Evolutionary conservation across 2,797 vertebrate genomes (phyloP).

Genomic region (Botia kubotai): DNA sequence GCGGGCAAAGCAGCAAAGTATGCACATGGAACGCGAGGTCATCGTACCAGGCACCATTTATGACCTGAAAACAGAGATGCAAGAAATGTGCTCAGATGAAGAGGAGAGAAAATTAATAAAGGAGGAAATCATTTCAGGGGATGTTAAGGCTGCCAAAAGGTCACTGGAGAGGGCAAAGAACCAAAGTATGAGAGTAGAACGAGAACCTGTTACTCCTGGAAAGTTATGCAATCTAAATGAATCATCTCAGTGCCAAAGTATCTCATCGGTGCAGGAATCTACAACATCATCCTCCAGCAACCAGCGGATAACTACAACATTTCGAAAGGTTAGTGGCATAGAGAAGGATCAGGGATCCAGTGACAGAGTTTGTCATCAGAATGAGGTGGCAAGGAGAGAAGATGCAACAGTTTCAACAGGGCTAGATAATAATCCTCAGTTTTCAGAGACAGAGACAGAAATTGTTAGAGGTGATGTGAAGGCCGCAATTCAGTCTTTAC

Average conservation of each 20-base stretch:
- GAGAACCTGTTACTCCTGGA: slow-evolving; percentile 68
- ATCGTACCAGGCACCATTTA: slow-evolving; percentile 72
- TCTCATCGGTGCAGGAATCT: slow-evolving; percentile 62
- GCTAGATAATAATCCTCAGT: slow-evolving; percentile 69
- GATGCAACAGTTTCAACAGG: slow-evolving; percentile 70
- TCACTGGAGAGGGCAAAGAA: slow-evolving; percentile 81
- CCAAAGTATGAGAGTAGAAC: slow-evolving; percentile 76
- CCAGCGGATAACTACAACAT: slow-evolving; percentile 77
- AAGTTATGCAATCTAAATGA: slow-evolving; percentile 77
- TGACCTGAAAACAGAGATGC: slow-evolving; percentile 71
- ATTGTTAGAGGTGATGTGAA: slow-evolving; percentile 70
- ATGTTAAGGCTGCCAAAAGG: slow-evolving; percentile 77
- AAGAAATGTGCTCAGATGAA: slow-evolving; percentile 66
- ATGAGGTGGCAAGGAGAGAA: slow-evolving; percentile 72
- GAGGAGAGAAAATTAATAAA: slow-evolving; percentile 80
- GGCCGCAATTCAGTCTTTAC: slow-evolving; percentile 74
- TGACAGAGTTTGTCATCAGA: slow-evolving; percentile 72
- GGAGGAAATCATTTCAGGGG: slow-evolving; percentile 78
- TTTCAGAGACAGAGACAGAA: slow-evolving; percentile 66
- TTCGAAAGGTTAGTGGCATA: slow-evolving; percentile 93
- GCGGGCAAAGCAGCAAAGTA: slow-evolving; percentile 80
- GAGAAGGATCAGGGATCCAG: slow-evolving; percentile 74
- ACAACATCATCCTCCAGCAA: slow-evolving; percentile 67
- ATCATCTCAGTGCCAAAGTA: slow-evolving; percentile 67
- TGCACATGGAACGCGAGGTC: slow-evolving; percentile 75